Evolutionary conservation across 2,113 vertebrate species (phyloP), one percentile per base, ranked within the genome.

Genomic region (Coturnix japonica): DNA sequence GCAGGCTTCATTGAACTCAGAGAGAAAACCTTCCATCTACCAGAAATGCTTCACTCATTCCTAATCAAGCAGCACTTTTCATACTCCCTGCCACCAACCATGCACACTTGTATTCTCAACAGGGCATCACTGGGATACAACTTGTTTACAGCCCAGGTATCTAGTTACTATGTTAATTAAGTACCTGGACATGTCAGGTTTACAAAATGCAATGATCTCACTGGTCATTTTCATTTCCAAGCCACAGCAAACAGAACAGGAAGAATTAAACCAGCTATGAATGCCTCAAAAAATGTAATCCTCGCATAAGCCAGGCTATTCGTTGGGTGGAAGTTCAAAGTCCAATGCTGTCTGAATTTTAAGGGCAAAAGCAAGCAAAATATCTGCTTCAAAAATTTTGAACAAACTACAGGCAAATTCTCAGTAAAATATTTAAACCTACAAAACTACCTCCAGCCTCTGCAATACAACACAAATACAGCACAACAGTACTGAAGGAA

Each of bases 121-220:
- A 22, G 28, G 13, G 20, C 47, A 41, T 57, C 72, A 57, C 23
- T 37, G 59, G 61, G 44, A 66, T 49, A 19, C 56, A 63, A 30
- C 25, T 77, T 65, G 41, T 65, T 37, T 8, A 5, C 18, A 60
- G 53, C 54, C 47, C 78, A 67, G 56, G 85, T 78, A 79, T 35
- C 85, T 25, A 77, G 70, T 54, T 69, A 70, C 71, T 69, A 43
- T 49, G 63, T 46, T 89, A 92, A 93, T 93, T 84, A 89, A 78
- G 57, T 13, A 72, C 47, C 22, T 87, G 54, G 91, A 72, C 30
- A 6, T 6, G 33, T 16, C 31, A 49, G 80, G 47, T 78, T 88
- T 87, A 84, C 88, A 80, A 69, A 83, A 89, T 33, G 60, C 39
- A 44, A 1, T 13, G n/a, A 76, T 56, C 23, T 77, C 47, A 46